Percentiles rank a stretch among this genome's conserved stretches.
Evolutionary conservation across 2,888 invertebrate genomes (phyloP).

Genomic region (Hyalella azteca): DNA sequence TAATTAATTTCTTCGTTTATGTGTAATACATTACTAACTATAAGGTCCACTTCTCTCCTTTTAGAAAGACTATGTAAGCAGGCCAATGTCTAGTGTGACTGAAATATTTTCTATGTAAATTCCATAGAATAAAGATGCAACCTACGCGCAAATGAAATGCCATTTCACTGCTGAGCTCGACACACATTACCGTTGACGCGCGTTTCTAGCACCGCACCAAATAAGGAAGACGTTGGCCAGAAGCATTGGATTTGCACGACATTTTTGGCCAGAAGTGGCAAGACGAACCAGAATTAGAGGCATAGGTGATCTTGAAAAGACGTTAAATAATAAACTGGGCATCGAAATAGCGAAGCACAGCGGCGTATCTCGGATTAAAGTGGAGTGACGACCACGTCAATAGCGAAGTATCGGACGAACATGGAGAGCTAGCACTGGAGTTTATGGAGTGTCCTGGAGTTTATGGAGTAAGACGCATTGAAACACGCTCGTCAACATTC

Average conservation of each 20-base stretch:
- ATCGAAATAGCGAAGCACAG: background rate
- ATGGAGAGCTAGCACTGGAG: no score
- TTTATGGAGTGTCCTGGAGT: background rate
- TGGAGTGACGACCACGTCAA: background rate
- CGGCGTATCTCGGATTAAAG: background rate
- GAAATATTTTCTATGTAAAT: background rate
- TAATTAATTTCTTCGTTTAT: no score
- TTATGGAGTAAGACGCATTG: background rate
- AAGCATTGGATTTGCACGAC: background rate
- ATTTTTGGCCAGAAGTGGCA: background rate
- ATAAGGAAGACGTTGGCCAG: background rate
- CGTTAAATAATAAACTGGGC: constrained; percentile 1
- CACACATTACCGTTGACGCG: background rate
- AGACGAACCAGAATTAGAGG: background rate
- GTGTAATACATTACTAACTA: no score
- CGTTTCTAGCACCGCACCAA: background rate
- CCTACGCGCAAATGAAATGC: background rate
- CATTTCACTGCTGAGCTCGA: background rate
- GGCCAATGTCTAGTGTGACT: background rate
- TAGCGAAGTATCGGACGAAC: background rate
- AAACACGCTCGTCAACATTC: background rate
- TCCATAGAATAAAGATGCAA: background rate
- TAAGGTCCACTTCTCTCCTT: no score
- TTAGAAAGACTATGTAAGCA: no score
- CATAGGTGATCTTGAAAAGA: background rate